Evolutionary conservation across 2,888 invertebrate species (phyloP).

Genomic region (Molanna angustata): DNA sequence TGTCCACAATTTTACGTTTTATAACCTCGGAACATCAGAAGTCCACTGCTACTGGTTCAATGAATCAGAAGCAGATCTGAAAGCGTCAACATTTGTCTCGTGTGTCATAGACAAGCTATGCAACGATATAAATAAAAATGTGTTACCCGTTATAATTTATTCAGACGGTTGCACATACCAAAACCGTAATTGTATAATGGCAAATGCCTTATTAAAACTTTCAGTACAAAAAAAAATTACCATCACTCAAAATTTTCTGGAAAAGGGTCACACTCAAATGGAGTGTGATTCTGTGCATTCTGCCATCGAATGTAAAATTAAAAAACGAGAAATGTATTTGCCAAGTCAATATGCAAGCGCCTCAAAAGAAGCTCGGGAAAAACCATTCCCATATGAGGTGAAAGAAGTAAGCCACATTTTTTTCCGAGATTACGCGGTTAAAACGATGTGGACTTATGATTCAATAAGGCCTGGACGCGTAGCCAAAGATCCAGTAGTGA

Average conservation of each 20-base stretch:
- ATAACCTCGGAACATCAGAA: not conserved
- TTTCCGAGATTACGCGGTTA: not conserved
- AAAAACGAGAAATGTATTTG: not conserved
- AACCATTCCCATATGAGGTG: not conserved
- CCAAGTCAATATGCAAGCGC: not conserved
- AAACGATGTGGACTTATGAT: not conserved
- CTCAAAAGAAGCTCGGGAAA: not conserved
- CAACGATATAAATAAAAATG: not conserved
- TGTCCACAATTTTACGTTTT: not conserved
- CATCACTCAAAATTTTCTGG: not conserved
- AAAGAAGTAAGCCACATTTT: not conserved
- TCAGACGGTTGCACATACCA: not conserved
- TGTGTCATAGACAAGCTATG: not conserved
- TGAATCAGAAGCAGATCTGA: not conserved
- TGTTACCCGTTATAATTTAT: not conserved
- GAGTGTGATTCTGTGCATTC: not conserved
- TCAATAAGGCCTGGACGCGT: not conserved
- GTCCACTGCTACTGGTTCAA: not conserved
- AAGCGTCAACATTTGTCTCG: not conserved
- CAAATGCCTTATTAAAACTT: not conserved
- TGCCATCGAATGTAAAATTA: not conserved
- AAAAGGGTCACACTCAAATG: not conserved
- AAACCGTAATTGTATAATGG: not conserved
- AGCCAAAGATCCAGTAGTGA: not conserved
- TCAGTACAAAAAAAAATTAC: not conserved